Evolutionary conservation across 2,888 invertebrate genomes (phyloP), one percentile per base, ranked within the genome.

Genomic region (Patella depressa): DNA sequence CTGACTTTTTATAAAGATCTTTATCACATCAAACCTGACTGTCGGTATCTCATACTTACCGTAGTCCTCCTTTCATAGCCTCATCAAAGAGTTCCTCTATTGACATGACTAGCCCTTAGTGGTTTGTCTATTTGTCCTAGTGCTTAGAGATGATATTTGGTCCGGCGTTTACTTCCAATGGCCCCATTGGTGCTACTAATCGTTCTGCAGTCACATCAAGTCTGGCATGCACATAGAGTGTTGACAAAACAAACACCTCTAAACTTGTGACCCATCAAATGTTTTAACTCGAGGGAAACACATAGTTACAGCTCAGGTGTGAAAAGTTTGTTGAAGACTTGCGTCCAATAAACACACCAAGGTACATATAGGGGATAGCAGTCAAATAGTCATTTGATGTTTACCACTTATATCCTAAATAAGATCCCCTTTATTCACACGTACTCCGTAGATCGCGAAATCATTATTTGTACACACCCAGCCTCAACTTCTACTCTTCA

Each of bases 301-400:
- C 65, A 19, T 65, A 24, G 65, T 65, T 65, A 65, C 65, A 65
- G 65, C 65, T 24, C 65, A 65, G 65, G 65, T 65, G 65, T 65
- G 65, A 65, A 65, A 24, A 65, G 65, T 65, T 65, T 65, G 65
- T 65, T 12, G 24, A 19, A 24, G 65, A 24, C 12, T 65, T 45
- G 0, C 9, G 9, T 45, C 45, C 45, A 45, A 45, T 45, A 45
- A 45, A 45, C 9, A 45, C 45, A 45, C 45, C 45, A 7, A 45
- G 45, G 45, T 45, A 45, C 45, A 45, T 45, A 9, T 45, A 45
- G 9, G 0, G 45, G 9, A 45, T 9, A 7, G 9, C 45, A 45
- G 45, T 45, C 65, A 65, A 65, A 65, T 65, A 65, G 65, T 65
- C 65, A 65, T 24, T 65, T 24, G 19, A 24, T 65, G 65, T 65